These are phyloP conservation scores for Larimichthys crocea DNA, from an alignment of 2,113 vertebrate genomes.

Conservation along the genomic window DNA sequence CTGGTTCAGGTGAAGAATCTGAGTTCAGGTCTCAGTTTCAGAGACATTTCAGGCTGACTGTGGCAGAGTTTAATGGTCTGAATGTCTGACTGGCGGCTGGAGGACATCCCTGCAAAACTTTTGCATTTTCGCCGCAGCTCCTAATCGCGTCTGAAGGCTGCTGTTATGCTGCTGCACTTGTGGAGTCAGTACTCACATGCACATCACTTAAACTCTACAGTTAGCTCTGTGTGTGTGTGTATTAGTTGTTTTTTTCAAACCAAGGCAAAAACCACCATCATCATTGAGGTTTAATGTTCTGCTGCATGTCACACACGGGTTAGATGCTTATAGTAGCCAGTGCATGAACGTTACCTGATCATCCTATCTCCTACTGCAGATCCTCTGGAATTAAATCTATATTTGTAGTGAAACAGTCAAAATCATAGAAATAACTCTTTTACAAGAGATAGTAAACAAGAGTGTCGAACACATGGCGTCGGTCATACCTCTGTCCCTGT, in stretches of 20 bases:
- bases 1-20: too few species aligned
- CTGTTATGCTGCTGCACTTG: not conserved
- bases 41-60: too few species aligned
- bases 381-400: conserved; percentile 98
- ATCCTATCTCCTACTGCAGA: conserved; percentile 99
- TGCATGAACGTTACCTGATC: conserved; percentile 94
- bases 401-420: conserved; percentile 78
- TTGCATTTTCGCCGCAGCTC: too few species aligned
- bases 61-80: too few species aligned
- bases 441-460: not conserved
- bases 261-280: conserved; percentile 18
- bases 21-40: too few species aligned
- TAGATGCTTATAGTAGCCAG: conserved; percentile 66
- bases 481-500: conserved; percentile 92
- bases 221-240: conserved; percentile 38
- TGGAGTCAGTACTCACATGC: conserved; percentile 65
- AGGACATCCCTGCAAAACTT: too few species aligned
- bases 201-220: conserved; percentile 29
- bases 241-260: conserved; percentile 44
- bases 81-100: too few species aligned
- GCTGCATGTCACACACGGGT: conserved; percentile 60
- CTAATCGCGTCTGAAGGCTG: too few species aligned
- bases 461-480: not conserved
- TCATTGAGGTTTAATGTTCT: conserved; percentile 33
- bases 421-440: conserved; percentile 78